phyloP scores from a whole-genome alignment of 2,888 invertebrate genomes.

The Calameuta filiformis region DNA sequence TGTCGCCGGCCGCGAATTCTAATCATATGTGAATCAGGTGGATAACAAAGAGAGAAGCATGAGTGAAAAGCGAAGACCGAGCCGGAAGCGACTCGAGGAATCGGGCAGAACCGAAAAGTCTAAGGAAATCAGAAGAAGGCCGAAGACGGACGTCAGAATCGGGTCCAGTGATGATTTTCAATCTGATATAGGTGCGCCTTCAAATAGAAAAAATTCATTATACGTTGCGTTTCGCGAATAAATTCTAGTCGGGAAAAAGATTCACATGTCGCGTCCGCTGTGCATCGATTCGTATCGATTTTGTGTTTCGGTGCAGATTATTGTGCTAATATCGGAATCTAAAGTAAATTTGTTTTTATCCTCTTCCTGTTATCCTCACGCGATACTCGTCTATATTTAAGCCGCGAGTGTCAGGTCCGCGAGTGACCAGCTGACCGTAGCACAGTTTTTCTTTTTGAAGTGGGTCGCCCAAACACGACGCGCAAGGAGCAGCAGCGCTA shows the following conservation, averaged over 20 bases:
- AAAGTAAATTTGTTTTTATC: not conserved
- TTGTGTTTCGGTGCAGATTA: not conserved
- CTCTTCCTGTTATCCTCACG: not conserved
- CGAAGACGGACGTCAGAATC: slow-evolving; percentile 7
- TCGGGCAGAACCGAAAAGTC: slow-evolving; percentile 17
- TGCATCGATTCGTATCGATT: not conserved
- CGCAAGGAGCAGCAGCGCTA: not conserved
- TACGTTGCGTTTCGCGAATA: not conserved
- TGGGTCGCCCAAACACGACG: not conserved
- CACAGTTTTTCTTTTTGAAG: not conserved
- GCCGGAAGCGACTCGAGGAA: slow-evolving; percentile 37
- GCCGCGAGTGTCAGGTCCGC: not conserved
- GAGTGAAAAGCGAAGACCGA: slow-evolving; percentile 45
- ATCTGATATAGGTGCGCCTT: not conserved
- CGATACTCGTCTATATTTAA: not conserved
- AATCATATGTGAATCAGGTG: slow-evolving; percentile 16
- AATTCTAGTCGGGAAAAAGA: not conserved
- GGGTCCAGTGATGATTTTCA: not conserved
- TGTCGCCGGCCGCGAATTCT: not conserved
- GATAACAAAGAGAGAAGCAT: slow-evolving; percentile 28
- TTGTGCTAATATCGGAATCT: not conserved
- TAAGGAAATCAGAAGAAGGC: slow-evolving; percentile 13
- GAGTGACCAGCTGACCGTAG: not conserved
- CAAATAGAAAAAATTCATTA: not conserved
- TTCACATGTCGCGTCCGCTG: not conserved